These are phyloP conservation scores for Lypha dubia DNA, from an alignment of 2,888 invertebrate genomes.

Conservation along the genomic window DNA sequence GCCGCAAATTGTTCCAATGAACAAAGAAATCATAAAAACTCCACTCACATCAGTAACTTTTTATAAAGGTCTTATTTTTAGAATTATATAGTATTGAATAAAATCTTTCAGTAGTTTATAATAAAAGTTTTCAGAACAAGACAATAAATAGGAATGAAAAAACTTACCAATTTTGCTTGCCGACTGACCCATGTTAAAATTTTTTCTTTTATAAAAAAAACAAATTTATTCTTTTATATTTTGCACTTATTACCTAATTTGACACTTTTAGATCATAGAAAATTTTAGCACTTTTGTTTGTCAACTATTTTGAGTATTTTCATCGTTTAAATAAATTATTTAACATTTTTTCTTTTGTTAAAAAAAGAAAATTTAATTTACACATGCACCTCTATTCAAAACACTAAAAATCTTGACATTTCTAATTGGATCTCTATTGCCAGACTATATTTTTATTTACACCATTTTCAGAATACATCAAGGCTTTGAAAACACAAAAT, in stretches of 20 bases:
- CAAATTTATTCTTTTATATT: conserved; percentile 28
- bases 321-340: conserved; percentile 38
- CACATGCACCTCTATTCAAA: conserved; percentile 67
- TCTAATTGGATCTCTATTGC: conserved; percentile 33
- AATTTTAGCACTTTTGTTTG: conserved; percentile 58
- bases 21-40: neutral
- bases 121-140: conserved; percentile 17
- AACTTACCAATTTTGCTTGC: conserved; percentile 81
- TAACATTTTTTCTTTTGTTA: conserved; percentile 50
- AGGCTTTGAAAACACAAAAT: too few relatives aligned
- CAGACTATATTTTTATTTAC: neutral
- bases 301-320: conserved; percentile 37
- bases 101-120: neutral
- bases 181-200: conserved; percentile 78
- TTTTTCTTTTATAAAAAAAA: conserved; percentile 50
- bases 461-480: neutral
- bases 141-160: conserved; percentile 41
- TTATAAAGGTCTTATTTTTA: neutral
- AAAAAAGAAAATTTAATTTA: conserved; percentile 46
- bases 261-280: conserved; percentile 63
- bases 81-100: neutral
- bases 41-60: neutral
- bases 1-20: conserved; percentile 60
- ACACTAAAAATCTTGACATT: conserved; percentile 63
- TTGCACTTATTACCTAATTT: conserved; percentile 66